These are phyloP conservation scores for Artibeus lituratus DNA, from an alignment of 2,797 vertebrate genomes.

Conservation along the genomic window DNA sequence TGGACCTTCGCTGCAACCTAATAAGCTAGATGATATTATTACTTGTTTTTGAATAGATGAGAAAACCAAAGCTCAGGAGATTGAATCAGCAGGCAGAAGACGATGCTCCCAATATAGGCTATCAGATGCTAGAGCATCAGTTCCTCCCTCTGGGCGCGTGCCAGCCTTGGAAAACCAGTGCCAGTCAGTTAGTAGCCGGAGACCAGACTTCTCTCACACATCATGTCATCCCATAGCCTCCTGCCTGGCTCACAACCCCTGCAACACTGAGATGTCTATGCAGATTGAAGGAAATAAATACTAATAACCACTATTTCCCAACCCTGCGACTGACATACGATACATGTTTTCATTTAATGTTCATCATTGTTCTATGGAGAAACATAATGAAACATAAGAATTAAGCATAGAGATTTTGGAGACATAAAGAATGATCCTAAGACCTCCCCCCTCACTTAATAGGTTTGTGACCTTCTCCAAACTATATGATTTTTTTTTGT, in stretches of 20 bases:
- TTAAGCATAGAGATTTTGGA: neutral
- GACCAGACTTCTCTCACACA: neutral
- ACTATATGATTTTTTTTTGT: too few relatives aligned
- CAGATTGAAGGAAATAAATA: neutral
- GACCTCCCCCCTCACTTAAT: neutral
- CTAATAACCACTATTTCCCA: neutral
- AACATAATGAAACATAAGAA: neutral
- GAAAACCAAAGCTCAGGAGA: neutral
- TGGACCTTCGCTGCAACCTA: neutral
- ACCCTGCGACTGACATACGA: neutral
- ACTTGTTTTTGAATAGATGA: neutral
- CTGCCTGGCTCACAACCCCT: neutral
- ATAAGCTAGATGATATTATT: neutral
- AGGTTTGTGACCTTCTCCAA: neutral
- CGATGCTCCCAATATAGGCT: neutral
- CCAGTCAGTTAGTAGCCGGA: neutral
- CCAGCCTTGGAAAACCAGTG: neutral
- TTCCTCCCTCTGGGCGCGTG: neutral
- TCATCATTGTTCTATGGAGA: neutral
- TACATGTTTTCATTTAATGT: neutral
- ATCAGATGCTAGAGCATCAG: too few relatives aligned
- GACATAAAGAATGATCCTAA: neutral
- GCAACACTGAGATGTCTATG: neutral
- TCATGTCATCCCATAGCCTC: neutral
- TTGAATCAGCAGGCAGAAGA: neutral